Evolutionary conservation across 2,113 vertebrate species (phyloP).

Genomic region (Eulacestoma nigropectus): DNA sequence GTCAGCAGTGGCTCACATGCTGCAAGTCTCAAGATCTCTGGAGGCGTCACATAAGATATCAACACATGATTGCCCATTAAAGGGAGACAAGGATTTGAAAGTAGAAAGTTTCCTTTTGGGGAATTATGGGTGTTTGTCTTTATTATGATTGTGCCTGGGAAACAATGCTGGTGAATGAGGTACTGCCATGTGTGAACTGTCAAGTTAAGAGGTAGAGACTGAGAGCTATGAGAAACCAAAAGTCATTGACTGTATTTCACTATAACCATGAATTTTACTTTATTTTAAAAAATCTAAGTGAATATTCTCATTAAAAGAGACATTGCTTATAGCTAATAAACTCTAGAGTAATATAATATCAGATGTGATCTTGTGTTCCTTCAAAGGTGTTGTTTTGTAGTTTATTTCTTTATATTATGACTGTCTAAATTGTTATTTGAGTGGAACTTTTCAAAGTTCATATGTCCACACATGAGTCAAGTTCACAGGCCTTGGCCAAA

Average conservation of each 20-base stretch:
- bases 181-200: fast-evolving
- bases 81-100: not conserved
- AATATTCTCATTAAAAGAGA: not conserved
- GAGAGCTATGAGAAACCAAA: not conserved
- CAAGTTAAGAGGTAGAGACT: not conserved
- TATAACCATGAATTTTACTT: not conserved
- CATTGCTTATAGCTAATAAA: not conserved
- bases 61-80: not conserved
- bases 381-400: not conserved
- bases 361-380: not conserved
- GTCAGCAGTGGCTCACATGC: not conserved
- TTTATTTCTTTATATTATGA: not conserved
- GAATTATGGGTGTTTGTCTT: not conserved
- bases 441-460: not conserved
- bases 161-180: not conserved
- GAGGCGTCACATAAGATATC: not conserved
- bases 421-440: not conserved
- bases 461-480: fast-evolving
- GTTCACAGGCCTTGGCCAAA: fast-evolving
- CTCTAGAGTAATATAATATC: not conserved
- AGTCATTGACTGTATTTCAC: not conserved
- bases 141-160: not conserved
- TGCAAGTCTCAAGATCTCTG: not conserved
- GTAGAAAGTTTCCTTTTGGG: not conserved
- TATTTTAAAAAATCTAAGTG: not conserved